Percentiles rank a stretch among this genome's conserved stretches.
phyloP scores from a whole-genome alignment of 2,888 invertebrate genomes.

The Polydrusus pterygomalis region DNA sequence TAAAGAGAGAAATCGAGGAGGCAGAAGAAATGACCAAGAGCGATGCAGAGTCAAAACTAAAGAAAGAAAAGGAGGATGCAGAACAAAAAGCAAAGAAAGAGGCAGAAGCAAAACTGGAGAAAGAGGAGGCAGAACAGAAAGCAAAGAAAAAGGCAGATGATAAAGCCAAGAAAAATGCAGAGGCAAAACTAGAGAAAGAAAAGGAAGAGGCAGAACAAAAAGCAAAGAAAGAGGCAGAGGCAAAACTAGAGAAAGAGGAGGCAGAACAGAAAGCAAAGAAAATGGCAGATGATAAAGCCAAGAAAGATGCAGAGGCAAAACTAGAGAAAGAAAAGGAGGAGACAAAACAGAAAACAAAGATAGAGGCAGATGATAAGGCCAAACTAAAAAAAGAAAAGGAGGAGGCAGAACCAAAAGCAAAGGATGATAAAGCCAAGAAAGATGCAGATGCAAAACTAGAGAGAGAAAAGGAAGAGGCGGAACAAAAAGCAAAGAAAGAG shows the following conservation, averaged over 20 bases:
- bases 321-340: slow-evolving; percentile 27
- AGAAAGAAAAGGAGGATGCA: slow-evolving; percentile 45
- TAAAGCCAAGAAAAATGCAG: slow-evolving; percentile 43
- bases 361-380: slow-evolving; percentile 54
- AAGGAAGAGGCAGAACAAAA: slow-evolving; percentile 49
- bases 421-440: slow-evolving; percentile 54
- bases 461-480: slow-evolving; percentile 54
- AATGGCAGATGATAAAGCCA: slow-evolving; percentile 36
- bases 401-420: slow-evolving; percentile 39
- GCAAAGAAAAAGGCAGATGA: slow-evolving; percentile 43
- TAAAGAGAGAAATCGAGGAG: slow-evolving; percentile 48
- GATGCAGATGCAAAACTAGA: slow-evolving; percentile 54
- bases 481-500: slow-evolving; percentile 38
- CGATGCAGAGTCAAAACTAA: slow-evolving; percentile 46
- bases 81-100: slow-evolving; percentile 43
- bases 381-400: slow-evolving; percentile 37
- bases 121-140: slow-evolving; percentile 47
- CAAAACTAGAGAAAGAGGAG: slow-evolving; percentile 29
- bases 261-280: slow-evolving; percentile 49
- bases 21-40: slow-evolving; percentile 44
- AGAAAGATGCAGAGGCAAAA: slow-evolving; percentile 30
- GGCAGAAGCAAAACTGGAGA: slow-evolving; percentile 45
- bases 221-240: slow-evolving; percentile 44
- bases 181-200: slow-evolving; percentile 43
- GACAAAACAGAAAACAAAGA: slow-evolving; percentile 43